Conservation (phyloP, 2,113 vertebrate genomes). For the Rhabdomys dilectus region DNA sequence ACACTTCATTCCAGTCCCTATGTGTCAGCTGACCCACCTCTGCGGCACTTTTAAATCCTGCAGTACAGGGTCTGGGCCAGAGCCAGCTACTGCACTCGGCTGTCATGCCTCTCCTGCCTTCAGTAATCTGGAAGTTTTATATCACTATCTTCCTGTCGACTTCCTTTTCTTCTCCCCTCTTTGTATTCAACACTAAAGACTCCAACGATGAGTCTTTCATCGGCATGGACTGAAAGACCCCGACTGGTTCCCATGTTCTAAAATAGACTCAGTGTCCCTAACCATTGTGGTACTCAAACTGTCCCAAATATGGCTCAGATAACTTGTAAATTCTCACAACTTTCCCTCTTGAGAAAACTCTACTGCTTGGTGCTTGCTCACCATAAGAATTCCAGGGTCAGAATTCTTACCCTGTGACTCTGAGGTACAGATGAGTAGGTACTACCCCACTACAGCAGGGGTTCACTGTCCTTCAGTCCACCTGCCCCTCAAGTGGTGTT, state of each 20-base stretch:
- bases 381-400: not conserved
- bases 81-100: not conserved
- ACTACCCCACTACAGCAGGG: not conserved
- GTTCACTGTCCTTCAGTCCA: not conserved
- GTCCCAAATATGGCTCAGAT: not conserved
- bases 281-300: not conserved
- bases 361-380: constrained; percentile 20
- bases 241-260: not conserved
- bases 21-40: not conserved
- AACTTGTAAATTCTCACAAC: constrained; percentile 21
- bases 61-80: not conserved
- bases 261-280: not conserved
- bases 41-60: not conserved
- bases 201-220: not conserved
- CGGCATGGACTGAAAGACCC: not conserved
- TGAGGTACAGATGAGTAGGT: not conserved
- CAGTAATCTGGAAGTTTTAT: not conserved
- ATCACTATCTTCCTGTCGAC: not conserved
- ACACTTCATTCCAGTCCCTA: not conserved
- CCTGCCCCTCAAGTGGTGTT: not conserved
- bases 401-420: not conserved
- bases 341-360: not conserved
- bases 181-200: not conserved
- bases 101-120: not conserved
- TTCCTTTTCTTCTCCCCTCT: not conserved